Conservation (phyloP, 2,888 invertebrate genomes). For the Ophonus ardosiacus region DNA sequence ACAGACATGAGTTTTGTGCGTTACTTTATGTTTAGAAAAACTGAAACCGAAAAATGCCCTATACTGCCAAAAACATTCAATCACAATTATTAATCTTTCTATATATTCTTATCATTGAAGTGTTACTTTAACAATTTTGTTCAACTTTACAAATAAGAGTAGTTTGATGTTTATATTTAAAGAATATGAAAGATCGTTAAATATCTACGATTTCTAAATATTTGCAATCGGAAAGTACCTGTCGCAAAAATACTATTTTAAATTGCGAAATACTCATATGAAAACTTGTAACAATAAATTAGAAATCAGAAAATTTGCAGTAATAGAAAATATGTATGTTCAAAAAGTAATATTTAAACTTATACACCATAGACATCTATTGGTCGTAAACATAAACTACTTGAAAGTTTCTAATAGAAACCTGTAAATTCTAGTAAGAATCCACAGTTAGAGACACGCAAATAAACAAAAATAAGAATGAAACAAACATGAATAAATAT, state of each 20-base stretch:
- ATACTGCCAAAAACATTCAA: too few species aligned
- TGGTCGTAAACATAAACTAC: background rate
- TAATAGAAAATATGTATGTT: background rate
- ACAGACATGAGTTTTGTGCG: too few species aligned
- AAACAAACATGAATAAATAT: too few species aligned
- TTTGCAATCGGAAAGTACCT: background rate
- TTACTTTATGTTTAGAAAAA: too few species aligned
- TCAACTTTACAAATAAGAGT: background rate
- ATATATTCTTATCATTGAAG: too few species aligned
- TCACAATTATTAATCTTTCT: too few species aligned
- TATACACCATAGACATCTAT: background rate
- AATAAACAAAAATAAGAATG: background rate
- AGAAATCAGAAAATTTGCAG: background rate
- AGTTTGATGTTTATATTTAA: background rate
- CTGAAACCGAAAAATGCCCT: too few species aligned
- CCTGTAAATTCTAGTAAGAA: background rate
- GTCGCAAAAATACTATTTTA: background rate
- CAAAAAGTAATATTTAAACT: too few species aligned
- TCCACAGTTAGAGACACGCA: background rate
- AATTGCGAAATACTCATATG: background rate
- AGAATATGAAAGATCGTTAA: background rate
- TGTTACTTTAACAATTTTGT: too few species aligned
- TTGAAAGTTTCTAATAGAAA: conserved; percentile 23
- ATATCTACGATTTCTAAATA: background rate
- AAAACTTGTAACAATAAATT: background rate